Percentiles rank a stretch among this genome's conserved stretches.
phyloP scores from a whole-genome alignment of 2,888 invertebrate genomes.

The Leucania comma region DNA sequence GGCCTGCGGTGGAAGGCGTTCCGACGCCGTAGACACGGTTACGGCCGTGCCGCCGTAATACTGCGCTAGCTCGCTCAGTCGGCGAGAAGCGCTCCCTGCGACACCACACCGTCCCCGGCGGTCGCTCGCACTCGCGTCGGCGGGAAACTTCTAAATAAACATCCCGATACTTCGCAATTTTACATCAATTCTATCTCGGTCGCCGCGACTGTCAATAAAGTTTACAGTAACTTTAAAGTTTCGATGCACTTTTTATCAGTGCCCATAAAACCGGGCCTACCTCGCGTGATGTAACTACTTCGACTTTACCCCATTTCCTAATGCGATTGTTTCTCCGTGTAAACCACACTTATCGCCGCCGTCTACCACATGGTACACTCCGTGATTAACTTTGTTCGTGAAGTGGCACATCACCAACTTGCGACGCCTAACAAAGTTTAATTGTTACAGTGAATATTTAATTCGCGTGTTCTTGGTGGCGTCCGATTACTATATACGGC shows the following conservation, averaged over 20 bases:
- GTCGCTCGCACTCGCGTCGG: conserved; percentile 55
- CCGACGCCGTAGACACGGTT: conserved; percentile 61
- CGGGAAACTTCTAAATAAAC: conserved; percentile 71
- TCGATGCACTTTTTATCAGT: conserved; percentile 39
- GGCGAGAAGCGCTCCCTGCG: conserved; percentile 65
- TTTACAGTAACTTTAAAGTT: conserved; percentile 34
- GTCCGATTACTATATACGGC: neutral
- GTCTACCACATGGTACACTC: conserved; percentile 65
- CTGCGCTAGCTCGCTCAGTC: conserved; percentile 63
- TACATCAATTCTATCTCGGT: conserved; percentile 7
- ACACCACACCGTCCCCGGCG: conserved; percentile 62
- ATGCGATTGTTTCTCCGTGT: conserved; percentile 78
- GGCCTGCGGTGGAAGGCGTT: conserved; percentile 46
- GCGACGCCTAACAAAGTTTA: conserved; percentile 51
- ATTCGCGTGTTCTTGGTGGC: conserved; percentile 39
- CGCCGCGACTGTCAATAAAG: conserved; percentile 34
- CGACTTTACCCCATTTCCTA: conserved; percentile 80
- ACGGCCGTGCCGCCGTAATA: conserved; percentile 54
- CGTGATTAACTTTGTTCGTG: conserved; percentile 66
- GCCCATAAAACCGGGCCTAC: conserved; percentile 49
- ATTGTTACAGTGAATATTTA: conserved; percentile 56
- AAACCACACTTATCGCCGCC: conserved; percentile 65
- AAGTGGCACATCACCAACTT: conserved; percentile 54
- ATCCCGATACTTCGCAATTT: conserved; percentile 45
- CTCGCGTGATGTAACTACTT: conserved; percentile 76